Conservation (phyloP, 2,888 invertebrate species). For the Morpho helenor region DNA sequence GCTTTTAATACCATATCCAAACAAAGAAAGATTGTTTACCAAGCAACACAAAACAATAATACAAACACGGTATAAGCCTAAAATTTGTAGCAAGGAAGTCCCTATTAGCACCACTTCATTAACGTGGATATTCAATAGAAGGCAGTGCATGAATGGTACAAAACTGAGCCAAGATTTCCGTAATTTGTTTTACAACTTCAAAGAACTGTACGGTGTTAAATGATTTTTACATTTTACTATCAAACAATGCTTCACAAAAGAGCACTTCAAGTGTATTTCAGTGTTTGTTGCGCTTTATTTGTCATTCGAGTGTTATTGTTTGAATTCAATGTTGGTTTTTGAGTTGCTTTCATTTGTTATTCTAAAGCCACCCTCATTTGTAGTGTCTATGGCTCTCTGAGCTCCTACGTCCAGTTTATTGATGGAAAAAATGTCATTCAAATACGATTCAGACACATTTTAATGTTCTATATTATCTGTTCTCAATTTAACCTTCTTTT, state of each 20-base stretch:
- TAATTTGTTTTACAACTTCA: conserved; percentile 27
- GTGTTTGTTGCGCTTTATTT: conserved; percentile 21
- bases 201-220: conserved; percentile 34
- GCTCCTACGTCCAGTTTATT: conserved; percentile 9
- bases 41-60: too few species aligned
- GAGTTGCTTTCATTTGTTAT: conserved; percentile 9
- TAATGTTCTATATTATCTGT: too few species aligned
- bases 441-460: not conserved
- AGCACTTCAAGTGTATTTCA: conserved; percentile 35
- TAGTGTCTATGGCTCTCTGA: conserved; percentile 7
- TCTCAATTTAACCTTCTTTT: too few species aligned
- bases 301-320: conserved; percentile 30
- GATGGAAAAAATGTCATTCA: not conserved
- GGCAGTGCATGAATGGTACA: conserved; percentile 16
- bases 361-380: conserved; percentile 14
- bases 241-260: conserved; percentile 36
- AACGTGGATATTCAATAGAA: conserved; percentile 29
- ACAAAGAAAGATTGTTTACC: too few species aligned
- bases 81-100: conserved; percentile 38
- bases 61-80: not conserved
- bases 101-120: conserved; percentile 61
- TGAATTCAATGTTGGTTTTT: conserved; percentile 13
- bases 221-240: conserved; percentile 42
- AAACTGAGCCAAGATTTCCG: conserved; percentile 9
- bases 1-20: too few species aligned